Percentiles rank a stretch among this genome's conserved stretches.
These are phyloP conservation scores for Mantis religiosa DNA, from an alignment of 2,888 invertebrate species.

Conservation along the genomic window DNA sequence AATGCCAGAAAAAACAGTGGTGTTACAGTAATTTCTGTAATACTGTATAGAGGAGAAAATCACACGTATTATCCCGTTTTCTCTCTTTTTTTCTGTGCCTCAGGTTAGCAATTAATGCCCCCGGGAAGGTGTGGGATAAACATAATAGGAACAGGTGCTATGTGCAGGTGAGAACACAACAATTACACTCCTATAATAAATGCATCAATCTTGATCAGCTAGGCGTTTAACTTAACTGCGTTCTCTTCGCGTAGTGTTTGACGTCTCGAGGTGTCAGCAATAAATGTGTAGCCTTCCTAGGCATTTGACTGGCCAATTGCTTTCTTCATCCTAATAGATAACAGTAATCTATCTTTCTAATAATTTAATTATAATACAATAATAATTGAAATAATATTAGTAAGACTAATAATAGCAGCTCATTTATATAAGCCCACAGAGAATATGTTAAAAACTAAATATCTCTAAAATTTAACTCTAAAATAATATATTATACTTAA, in stretches of 20 bases:
- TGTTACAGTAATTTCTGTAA: neutral
- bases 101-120: neutral
- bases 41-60: neutral
- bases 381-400: no score
- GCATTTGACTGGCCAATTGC: no score
- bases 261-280: no score
- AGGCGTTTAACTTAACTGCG: neutral
- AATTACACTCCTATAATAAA: neutral
- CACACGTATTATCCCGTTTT: neutral
- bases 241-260: neutral
- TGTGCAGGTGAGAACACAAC: neutral
- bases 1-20: neutral
- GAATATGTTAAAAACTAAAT: no score
- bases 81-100: neutral
- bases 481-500: no score
- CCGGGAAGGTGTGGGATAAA: neutral
- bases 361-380: no score
- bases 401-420: no score
- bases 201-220: neutral
- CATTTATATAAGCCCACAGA: no score
- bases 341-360: no score
- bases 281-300: no score
- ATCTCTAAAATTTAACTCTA: no score
- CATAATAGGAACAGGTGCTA: neutral
- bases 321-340: no score